phyloP scores from a whole-genome alignment of 2,113 vertebrate species.

The Cryptomyrus ogoouensis region DNA sequence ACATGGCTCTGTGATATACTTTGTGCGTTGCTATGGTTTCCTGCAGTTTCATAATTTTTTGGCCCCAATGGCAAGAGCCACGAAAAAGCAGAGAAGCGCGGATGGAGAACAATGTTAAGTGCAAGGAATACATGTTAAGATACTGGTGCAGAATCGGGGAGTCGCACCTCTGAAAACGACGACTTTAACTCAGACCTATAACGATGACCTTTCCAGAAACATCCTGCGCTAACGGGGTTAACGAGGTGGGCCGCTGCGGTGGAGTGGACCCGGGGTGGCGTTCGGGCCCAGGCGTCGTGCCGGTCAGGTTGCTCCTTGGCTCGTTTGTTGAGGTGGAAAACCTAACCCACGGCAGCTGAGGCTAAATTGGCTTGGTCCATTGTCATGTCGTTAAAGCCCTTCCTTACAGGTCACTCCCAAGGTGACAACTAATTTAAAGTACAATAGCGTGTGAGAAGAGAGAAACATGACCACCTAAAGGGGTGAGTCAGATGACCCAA shows the following conservation, averaged over 20 bases:
- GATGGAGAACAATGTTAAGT: neutral
- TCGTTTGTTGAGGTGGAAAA: neutral
- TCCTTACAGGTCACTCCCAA: neutral
- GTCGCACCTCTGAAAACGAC: neutral
- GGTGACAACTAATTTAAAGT: neutral
- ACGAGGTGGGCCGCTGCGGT: neutral
- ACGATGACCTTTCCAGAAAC: neutral
- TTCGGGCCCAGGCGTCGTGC: neutral
- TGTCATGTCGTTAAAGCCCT: neutral
- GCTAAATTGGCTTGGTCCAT: neutral
- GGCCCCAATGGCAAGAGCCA: neutral
- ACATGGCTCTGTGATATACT: neutral
- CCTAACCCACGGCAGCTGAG: neutral
- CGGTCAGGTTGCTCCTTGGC: neutral
- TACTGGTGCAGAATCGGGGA: neutral
- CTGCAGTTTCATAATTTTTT: neutral
- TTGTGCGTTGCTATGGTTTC: constrained; percentile 15
- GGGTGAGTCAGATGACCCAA: neutral
- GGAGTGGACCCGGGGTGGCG: neutral
- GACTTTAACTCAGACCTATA: neutral
- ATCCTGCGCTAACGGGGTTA: neutral
- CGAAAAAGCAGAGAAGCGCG: neutral
- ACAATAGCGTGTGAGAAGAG: neutral
- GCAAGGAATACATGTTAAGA: neutral
- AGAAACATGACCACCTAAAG: neutral